Base-by-base conservation (phyloP, 1,140 invertebrate genomes). In the Drosophila carrolli region DNA sequence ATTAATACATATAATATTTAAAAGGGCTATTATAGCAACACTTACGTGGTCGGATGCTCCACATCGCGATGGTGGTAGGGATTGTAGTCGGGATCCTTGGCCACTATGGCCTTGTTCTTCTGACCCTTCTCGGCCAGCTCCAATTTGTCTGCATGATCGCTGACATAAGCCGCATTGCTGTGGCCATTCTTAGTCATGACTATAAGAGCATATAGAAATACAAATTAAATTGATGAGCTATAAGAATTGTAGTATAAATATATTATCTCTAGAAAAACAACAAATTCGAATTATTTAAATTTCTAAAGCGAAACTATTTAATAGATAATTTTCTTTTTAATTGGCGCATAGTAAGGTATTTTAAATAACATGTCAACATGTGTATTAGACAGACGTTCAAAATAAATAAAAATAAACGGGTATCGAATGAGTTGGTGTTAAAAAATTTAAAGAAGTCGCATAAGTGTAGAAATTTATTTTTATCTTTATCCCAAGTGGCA, bases 31-130 rank as follows among this genome's bases (percentile, higher is more conserved):
- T 8, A 16, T 37, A 41, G 5, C 10, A 13, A 29, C 9, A 7
- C 94, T 95, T 91, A 96, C 95, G 95, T 95, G 0, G 95, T 96
- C 2, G 95, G 95, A 93, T 96, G 95, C 73, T 95, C 93, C 23
- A 96, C 94, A 27, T 94, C 93, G 54, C 95, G 93, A 78, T 96
- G 93, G 9, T 94, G 86, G 80, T 95, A 95, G 2, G 95, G 95
- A 77, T 95, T 93, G 75, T 95, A 95, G 13, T 94, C 93, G 44
- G 78, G 75, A 79, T 88, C 81, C 58, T 91, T 91, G 53, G 74
- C 62, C 1, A 81, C 63, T 19, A 80, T 71, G 37, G 73, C 67
- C 76, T 92, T 81, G 44, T 93, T 78, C 86, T 92, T 81, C 54
- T 92, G 73, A 91, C 92, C 65, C 93, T 93, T 85, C 93, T 93